These are phyloP conservation scores for Nannoperca australis DNA, from an alignment of 2,797 vertebrate species.

Conservation along the genomic window DNA sequence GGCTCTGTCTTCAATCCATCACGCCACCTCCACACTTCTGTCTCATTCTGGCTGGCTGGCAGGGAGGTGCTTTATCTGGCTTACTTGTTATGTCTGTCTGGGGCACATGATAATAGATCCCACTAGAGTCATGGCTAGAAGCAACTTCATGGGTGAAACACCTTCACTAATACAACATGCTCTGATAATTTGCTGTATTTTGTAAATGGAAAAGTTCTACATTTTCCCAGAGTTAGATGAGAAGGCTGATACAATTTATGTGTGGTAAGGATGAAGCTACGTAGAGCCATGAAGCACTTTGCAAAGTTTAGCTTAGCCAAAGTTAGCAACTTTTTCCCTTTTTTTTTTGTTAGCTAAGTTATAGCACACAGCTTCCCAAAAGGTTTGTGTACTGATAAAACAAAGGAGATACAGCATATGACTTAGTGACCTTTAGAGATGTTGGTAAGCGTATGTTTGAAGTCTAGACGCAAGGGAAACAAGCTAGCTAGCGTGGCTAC, in stretches of 20 bases:
- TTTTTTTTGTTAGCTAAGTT: too few species aligned
- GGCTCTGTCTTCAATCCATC: conserved; percentile 66
- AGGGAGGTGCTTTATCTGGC: conserved; percentile 63
- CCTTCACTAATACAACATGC: background rate
- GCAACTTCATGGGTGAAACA: conserved; percentile 23
- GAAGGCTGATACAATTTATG: background rate
- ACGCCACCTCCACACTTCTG: conserved; percentile 52
- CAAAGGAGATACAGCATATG: background rate
- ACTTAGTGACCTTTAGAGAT: background rate
- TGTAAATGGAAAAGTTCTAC: background rate
- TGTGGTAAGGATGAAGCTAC: too few species aligned
- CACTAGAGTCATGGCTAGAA: conserved; percentile 3
- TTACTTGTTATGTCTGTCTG: conserved; percentile 60
- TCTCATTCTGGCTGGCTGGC: conserved; percentile 55
- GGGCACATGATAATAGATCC: conserved; percentile 45
- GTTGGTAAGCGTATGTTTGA: background rate
- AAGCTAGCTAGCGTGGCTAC: too few species aligned
- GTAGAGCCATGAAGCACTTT: background rate
- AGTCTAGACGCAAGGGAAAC: too few species aligned
- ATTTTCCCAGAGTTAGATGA: background rate
- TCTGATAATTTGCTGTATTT: background rate
- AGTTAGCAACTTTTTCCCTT: too few species aligned
- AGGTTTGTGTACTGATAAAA: background rate
- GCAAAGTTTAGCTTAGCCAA: background rate
- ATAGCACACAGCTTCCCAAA: background rate